Evolutionary conservation across 2,888 invertebrate species (phyloP).

Genomic region (Noctua fimbriata): DNA sequence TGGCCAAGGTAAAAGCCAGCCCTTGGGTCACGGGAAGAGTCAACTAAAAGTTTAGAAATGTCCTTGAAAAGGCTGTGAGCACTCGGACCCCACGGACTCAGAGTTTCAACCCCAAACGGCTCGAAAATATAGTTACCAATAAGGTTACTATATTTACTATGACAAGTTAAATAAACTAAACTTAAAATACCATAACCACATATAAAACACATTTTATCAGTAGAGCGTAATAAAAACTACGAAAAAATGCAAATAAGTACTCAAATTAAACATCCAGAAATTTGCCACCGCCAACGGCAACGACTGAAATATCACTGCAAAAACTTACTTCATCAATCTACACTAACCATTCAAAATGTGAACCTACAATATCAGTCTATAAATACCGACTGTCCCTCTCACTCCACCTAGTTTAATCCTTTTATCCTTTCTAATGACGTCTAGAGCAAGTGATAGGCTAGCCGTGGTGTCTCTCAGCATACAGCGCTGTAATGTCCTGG

Average conservation of each 20-base stretch:
- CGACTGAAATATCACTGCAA: background rate
- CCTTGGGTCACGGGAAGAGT: too few species aligned
- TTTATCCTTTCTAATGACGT: slow-evolving; percentile 48
- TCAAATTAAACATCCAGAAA: background rate
- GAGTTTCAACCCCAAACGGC: too few species aligned
- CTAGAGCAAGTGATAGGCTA: slow-evolving; percentile 41
- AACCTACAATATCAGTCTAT: background rate
- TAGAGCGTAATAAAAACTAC: background rate
- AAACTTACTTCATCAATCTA: slow-evolving; percentile 3
- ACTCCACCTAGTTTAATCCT: slow-evolving; percentile 35
- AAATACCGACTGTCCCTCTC: slow-evolving; percentile 18
- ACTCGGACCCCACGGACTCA: too few species aligned
- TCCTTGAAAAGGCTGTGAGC: too few species aligned
- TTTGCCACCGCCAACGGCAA: background rate
- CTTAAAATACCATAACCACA: background rate
- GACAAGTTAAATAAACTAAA: background rate
- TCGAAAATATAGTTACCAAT: too few species aligned
- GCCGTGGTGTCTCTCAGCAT: slow-evolving; percentile 21
- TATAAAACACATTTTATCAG: background rate
- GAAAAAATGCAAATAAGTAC: too few species aligned
- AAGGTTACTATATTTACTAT: too few species aligned
- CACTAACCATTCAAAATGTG: background rate
- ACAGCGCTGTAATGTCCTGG: slow-evolving; percentile 49
- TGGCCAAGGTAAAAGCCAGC: too few species aligned
- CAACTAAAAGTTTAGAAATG: too few species aligned